Evolutionary conservation across 2,113 vertebrate genomes (phyloP), one percentile per base, ranked within the genome.

Genomic region (Oryzias javanicus): DNA sequence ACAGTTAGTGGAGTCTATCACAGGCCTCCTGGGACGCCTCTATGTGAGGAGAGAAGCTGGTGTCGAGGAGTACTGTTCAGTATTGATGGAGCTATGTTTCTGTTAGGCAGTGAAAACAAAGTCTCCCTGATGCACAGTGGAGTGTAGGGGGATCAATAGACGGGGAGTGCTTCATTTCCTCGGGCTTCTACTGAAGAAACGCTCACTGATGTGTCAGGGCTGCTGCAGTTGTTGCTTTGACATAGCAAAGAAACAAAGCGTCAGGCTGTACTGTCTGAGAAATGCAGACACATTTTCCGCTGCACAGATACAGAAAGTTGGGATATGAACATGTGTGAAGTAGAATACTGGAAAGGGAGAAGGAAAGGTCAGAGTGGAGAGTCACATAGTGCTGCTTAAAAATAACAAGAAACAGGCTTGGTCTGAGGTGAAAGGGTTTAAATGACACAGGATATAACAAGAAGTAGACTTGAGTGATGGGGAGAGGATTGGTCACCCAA

Each of bases 61-160:
- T 76, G 80, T 82, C 49, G 84, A 84, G 80, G 76, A 85, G 74
- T 81, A 82, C 77, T 81, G 81, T 85, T 81, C 84, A 65, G 84
- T 90, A 89, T 89, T 90, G 87, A 88, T 88, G 87, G 87, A 89
- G 79, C 80, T 84, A 80, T 86, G 88, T 84, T 87, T 88, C 87
- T 89, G 86, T 89, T 85, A 87, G 88, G 87, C 85, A 86, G 85
- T 84, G 85, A 90, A 88, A 91, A 89, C 88, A 90, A 86, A 85
- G 84, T 85, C 86, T 89, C 88, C 87, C 87, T 70, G 79, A 86
- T 84, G 88, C 84, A 84, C 84, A 74, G 82, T 62, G 76, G 81
- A 82, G 89, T 89, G 88, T 78, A 78, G 74, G 75, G 86, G 80
- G 89, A 90, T 91, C 90, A 87, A 91, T 91, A 89, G 83, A 84